A percentile compares a stretch with the other conserved stretches of the same genome.
These are phyloP conservation scores for Proterorhinus semilunaris DNA, from an alignment of 2,113 vertebrate species.

Conservation along the genomic window DNA sequence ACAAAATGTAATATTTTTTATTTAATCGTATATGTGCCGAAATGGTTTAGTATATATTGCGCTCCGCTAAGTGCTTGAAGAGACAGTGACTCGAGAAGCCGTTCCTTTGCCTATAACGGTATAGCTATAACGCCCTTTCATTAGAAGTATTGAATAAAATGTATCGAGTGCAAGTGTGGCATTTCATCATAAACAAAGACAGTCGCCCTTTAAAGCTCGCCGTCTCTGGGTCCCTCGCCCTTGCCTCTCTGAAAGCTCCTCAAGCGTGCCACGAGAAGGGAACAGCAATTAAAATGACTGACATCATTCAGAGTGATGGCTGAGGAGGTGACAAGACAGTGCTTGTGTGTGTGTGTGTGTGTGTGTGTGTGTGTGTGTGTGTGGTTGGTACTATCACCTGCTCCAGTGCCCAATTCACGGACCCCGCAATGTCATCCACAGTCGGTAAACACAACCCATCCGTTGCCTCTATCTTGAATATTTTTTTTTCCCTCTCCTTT, in stretches of 20 bases:
- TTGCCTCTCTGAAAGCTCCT: slow-evolving; percentile 67
- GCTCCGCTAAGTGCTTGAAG: no score
- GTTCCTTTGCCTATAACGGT: not conserved
- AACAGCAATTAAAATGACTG: slow-evolving; percentile 73
- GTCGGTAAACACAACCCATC: slow-evolving; percentile 27
- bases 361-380: slow-evolving; percentile 23
- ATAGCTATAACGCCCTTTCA: not conserved
- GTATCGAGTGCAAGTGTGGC: slow-evolving; percentile 3
- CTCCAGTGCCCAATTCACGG: slow-evolving; percentile 22
- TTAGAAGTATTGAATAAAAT: slow-evolving; percentile 28
- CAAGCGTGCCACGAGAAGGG: slow-evolving; percentile 61
- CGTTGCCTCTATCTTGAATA: not conserved
- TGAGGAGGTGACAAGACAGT: slow-evolving; percentile 53
- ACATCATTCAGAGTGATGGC: slow-evolving; percentile 72
- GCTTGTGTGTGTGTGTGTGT: slow-evolving; percentile 20
- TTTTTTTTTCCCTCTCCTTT: not conserved
- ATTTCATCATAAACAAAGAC: slow-evolving; percentile 11
- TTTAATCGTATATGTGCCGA: no score
- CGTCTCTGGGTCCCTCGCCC: slow-evolving; percentile 55
- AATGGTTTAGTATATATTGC: no score
- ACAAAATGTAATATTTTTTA: no score
- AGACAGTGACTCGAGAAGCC: not conserved
- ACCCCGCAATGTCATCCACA: slow-evolving; percentile 35
- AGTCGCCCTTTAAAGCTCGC: slow-evolving; percentile 52
- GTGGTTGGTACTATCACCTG: slow-evolving; percentile 40